These are phyloP conservation scores for Tetranychus piercei DNA, from an alignment of 2,888 invertebrate species.

Conservation along the genomic window DNA sequence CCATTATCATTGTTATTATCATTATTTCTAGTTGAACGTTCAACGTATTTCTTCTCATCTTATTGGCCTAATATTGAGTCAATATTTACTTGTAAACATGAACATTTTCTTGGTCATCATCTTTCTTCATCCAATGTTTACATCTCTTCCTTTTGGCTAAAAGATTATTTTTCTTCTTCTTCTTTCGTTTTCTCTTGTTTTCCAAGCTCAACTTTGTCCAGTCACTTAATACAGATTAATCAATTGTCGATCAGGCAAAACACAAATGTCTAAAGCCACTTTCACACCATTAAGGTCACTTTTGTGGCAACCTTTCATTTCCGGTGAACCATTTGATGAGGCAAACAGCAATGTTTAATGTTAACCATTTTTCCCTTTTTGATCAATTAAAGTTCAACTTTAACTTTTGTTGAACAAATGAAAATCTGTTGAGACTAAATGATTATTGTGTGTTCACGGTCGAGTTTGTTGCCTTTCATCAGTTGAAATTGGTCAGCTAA, in stretches of 20 bases:
- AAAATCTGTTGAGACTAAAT: too few relatives aligned
- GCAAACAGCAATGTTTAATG: too few relatives aligned
- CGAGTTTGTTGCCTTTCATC: too few relatives aligned
- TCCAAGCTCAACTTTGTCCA: too few relatives aligned
- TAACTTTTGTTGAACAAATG: too few relatives aligned
- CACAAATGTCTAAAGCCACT: too few relatives aligned
- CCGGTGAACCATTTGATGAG: not conserved
- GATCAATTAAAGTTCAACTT: too few relatives aligned
- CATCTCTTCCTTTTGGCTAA: not conserved
- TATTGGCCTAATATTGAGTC: not conserved
- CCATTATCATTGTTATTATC: not conserved
- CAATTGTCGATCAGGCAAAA: too few relatives aligned
- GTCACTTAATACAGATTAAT: too few relatives aligned
- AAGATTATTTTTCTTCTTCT: not conserved
- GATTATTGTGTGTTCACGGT: too few relatives aligned
- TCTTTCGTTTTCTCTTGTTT: not conserved
- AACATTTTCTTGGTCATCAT: not conserved
- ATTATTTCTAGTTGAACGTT: not conserved
- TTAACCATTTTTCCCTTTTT: too few relatives aligned
- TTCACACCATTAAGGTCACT: not conserved
- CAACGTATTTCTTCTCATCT: not conserved
- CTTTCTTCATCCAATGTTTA: constrained; percentile 1
- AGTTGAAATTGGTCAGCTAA: too few relatives aligned
- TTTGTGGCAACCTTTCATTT: not conserved
- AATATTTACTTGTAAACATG: not conserved